phyloP scores from a whole-genome alignment of 35 echinoderm and acorn worm genomes.

The Nesometra sesokonis region DNA sequence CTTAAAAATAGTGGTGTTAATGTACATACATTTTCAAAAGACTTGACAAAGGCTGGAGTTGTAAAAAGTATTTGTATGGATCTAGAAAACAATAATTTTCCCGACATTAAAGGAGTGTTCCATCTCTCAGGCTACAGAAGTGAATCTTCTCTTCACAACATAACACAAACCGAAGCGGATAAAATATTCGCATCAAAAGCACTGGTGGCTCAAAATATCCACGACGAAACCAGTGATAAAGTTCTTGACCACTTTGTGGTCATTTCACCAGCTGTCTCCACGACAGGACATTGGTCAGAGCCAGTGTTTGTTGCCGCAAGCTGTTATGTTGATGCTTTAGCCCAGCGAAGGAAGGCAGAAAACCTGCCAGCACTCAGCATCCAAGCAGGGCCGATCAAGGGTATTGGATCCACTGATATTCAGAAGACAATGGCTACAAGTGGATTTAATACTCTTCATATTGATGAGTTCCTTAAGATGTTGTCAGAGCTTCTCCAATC shows the following conservation, averaged over 20 bases:
- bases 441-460: slow-evolving; percentile 33
- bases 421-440: background rate
- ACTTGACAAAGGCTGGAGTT: background rate
- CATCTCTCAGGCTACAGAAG: slow-evolving; percentile 26
- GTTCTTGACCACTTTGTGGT: too few relatives aligned
- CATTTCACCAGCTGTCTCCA: slow-evolving; percentile 25
- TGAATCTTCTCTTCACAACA: slow-evolving; percentile 11
- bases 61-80: background rate
- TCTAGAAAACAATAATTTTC: background rate
- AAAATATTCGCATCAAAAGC: slow-evolving; percentile 23
- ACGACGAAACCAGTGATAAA: slow-evolving; percentile 28
- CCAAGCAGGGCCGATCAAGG: slow-evolving; percentile 42
- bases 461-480: slow-evolving; percentile 59
- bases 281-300: slow-evolving; percentile 37
- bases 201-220: slow-evolving; percentile 19
- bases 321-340: slow-evolving; percentile 23
- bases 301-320: slow-evolving; percentile 22
- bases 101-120: slow-evolving; percentile 47
- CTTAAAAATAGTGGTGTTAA: slow-evolving; percentile 26
- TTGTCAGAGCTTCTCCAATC: slow-evolving; percentile 43
- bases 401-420: slow-evolving; percentile 34
- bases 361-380: slow-evolving; percentile 47
- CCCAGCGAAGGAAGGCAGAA: slow-evolving; percentile 9
- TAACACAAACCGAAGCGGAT: slow-evolving; percentile 1
- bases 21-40: slow-evolving; percentile 13